Base-by-base conservation (phyloP, 2,113 vertebrate species). In the Acrocephalus kingi region DNA sequence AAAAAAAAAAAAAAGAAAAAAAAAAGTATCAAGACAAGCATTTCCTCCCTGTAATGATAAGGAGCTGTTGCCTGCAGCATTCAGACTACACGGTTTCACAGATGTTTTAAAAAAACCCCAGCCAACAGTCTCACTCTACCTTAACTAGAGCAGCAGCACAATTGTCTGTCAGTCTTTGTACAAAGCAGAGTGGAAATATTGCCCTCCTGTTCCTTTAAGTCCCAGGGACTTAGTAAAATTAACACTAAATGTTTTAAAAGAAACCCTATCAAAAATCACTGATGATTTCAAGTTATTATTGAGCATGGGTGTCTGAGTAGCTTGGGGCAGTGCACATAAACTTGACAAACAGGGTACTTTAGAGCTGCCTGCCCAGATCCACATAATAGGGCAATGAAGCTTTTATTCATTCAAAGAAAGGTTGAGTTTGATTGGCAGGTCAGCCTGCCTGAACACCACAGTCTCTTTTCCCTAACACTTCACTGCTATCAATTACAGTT, bases 401-500 rank as follows among this genome's bases (percentile, higher is more conserved):
- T 98, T 98, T 98, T 98, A 98, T 97, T 98, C 97, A 97, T 97
- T 98, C 98, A 98, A 97, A 98, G 97, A 97, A 98, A 97, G 97
- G 96, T 96, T 97, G 97, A 90, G 93, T 98, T 98, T 99, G 98
- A 98, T 97, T 98, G 98, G 97, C 98, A 98, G 98, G 95, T 97
- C 97, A 97, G 97, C 91, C 96, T 97, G 97, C 97, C 97, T 97
- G 96, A 98, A 85, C 87, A 91, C 91, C 81, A 94, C 90, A 92
- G 97, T 93, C 96, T 97, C 97, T 97, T 97, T 97, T 95, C 98
- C 97, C 97, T 96, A 97, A 97, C 98, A 98, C 98, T 98, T 98
- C 97, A 97, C 97, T 94, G 98, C 97, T 98, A 98, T 98, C 98
- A 98, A 98, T 99, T 99, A 99, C 98, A 97, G 97, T 98, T 98